Evolutionary conservation across 2,888 invertebrate species (phyloP), one percentile per base, ranked within the genome.

Genomic region (Tiphia femorata): DNA sequence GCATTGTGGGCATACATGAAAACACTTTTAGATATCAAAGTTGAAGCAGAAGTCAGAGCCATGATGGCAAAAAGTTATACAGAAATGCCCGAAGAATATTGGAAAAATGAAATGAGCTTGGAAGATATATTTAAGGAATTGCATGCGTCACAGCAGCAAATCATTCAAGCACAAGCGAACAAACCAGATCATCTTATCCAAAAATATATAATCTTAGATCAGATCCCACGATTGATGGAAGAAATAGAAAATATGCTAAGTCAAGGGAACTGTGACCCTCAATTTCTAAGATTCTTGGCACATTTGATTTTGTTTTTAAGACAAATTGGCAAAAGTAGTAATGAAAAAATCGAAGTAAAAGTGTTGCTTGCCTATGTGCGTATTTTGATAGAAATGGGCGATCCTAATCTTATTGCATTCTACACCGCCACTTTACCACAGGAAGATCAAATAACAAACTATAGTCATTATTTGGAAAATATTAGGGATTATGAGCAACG

Each of bases 1-100:
- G 85, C 92, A 60, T 84, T 97, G 20, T 98, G 97, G 97, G 93
- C 95, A 1, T 91, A 95, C 80, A 86, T 95, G 63, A 90, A 90
- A 76, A 89, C 91, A 0, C 89, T 94, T 79, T 91, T 96, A 56
- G 96, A 97, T 79, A 89, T 92, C 10, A 87, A 91, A 64, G 95
- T 96, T 0, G 97, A 97, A 78, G 90, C 89, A 51, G 92, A 93
- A 83, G 85, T 94, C 21, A 84, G 92, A 27, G 87, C 88, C 19
- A 86, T 86, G 55, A 87, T 88, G 66, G 78, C 86, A 20, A 87
- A 85, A 68, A 81, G 82, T 3, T 90, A 89, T 67, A 79, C 84
- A 16, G 74, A 85, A 1, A 85, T 91, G 84, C 90, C 91, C 0
- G 87, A 88, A n/a, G 87, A 86, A 33, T 91, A 91, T 77, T 91